Evolutionary conservation across 1,140 invertebrate species (phyloP), one percentile per base, ranked within the genome.

Genomic region (Ephestia elutella): DNA sequence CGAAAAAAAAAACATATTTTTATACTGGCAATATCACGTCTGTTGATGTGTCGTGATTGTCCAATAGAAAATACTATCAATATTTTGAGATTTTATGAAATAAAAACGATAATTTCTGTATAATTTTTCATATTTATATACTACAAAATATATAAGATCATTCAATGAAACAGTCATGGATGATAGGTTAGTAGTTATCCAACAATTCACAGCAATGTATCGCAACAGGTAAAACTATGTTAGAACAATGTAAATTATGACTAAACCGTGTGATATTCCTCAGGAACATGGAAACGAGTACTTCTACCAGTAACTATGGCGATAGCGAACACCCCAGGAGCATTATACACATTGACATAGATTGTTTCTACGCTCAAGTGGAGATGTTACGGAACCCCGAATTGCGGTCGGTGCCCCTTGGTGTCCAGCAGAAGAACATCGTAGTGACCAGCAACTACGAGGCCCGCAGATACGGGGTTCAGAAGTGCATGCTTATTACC

Each of bases 361-460:
- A 95, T 71, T 95, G 93, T 77, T 96, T 95, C 84, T 96, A 96
- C 84, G 94, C 94, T 55, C 95, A 96, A 90, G 94, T 95, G 60
- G 94, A 96, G 87, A 93, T 93, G 89, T 70, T 94, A 25, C 90
- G 90, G 60, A 91, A 94, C 78, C 93, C 94, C 0, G 88, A 91
- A 66, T 78, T 93, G 13, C 85, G 89, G 48, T 84, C 86, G 18
- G 91, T 92, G 66, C 94, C 95, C 0, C 80, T 96, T 35, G 94
- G 94, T 25, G 91, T 96, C 5, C 92, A 94, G 78, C 95, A 96
- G 81, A 95, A 95, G 75, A 94, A 92, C 73, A 90, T 94, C 57
- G 92, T 96, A 25, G 94, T 95, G 21, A 95, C 94, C 9, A 93
- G 93, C 78, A 96, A 96, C 84, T 95, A 96, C 78, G 82, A 92